These are phyloP conservation scores for Phrynosoma blainvillii DNA, from an alignment of 2,113 vertebrate species.

Conservation along the genomic window DNA sequence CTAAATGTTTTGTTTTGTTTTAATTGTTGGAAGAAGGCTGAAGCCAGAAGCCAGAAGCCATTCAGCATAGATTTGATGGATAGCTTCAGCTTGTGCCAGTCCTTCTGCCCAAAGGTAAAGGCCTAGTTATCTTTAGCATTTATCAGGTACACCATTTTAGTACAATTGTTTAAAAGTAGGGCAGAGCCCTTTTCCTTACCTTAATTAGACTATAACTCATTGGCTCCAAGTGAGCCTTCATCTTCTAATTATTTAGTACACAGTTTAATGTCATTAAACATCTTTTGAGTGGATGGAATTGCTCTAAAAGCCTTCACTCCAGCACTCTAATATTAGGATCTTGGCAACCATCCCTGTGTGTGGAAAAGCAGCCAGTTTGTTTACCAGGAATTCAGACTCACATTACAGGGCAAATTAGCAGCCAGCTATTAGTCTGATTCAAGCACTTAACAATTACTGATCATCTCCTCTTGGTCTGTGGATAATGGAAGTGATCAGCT, in stretches of 20 bases:
- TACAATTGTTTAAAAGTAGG: constrained; percentile 67
- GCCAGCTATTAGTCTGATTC: constrained; percentile 83
- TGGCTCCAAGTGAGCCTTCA: constrained; percentile 66
- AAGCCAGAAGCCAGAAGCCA: constrained; percentile 40
- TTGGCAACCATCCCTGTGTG: constrained; percentile 78
- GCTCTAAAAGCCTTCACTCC: constrained; percentile 77
- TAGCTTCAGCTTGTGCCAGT: constrained; percentile 4
- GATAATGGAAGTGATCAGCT: constrained; percentile 80
- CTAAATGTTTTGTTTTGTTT: background rate
- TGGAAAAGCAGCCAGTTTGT: constrained; percentile 77
- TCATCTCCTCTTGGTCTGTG: constrained; percentile 73
- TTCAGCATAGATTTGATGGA: constrained; percentile 46
- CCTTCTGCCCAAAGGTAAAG: constrained; percentile 63
- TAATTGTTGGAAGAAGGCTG: constrained; percentile 38
- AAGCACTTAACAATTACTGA: constrained; percentile 83
- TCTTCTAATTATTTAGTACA: constrained; percentile 72
- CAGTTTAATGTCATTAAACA: constrained; percentile 77
- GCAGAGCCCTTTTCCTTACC: constrained; percentile 60
- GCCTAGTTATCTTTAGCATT: constrained; percentile 58
- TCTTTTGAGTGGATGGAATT: constrained; percentile 71
- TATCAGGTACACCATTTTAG: constrained; percentile 63
- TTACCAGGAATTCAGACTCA: constrained; percentile 83
- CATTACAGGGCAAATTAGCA: constrained; percentile 80
- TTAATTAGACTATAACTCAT: constrained; percentile 73
- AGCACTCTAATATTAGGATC: constrained; percentile 73